Conservation (phyloP, 2,888 invertebrate species). For the Idaea dimidiata region DNA sequence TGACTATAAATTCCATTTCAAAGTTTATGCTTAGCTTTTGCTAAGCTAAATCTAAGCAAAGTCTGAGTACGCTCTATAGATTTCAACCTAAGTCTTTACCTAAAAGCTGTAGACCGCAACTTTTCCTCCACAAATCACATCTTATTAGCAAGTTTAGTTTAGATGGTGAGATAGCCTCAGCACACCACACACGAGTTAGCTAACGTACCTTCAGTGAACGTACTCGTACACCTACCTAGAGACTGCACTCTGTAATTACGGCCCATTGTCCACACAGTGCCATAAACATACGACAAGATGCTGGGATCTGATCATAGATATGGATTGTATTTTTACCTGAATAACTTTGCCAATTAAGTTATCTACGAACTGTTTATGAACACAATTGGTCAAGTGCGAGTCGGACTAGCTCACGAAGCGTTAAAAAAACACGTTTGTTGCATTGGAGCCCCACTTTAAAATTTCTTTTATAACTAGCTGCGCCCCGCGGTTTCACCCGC, state of each 20-base stretch:
- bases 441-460: no score
- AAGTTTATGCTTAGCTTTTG: no score
- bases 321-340: conserved; percentile 17
- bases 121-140: background rate
- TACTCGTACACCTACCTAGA: conserved; percentile 3
- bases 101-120: background rate
- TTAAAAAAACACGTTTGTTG: no score
- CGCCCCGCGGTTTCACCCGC: no score
- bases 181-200: background rate
- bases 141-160: background rate
- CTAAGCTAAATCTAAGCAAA: no score
- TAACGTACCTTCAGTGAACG: no score
- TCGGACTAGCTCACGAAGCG: no score
- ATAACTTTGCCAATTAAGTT: conserved; percentile 15
- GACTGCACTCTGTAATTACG: conserved; percentile 34
- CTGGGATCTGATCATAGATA: conserved; percentile 34
- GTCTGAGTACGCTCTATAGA: no score
- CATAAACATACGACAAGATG: conserved; percentile 34
- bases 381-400: no score
- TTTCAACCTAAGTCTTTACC: no score
- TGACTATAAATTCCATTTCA: no score
- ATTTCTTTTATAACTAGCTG: no score
- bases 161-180: background rate
- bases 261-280: conserved; percentile 41
- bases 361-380: background rate